Percentiles rank a stretch among this genome's conserved stretches.
phyloP scores from a whole-genome alignment of 1,140 invertebrate species.

The Drosophila arizonae region DNA sequence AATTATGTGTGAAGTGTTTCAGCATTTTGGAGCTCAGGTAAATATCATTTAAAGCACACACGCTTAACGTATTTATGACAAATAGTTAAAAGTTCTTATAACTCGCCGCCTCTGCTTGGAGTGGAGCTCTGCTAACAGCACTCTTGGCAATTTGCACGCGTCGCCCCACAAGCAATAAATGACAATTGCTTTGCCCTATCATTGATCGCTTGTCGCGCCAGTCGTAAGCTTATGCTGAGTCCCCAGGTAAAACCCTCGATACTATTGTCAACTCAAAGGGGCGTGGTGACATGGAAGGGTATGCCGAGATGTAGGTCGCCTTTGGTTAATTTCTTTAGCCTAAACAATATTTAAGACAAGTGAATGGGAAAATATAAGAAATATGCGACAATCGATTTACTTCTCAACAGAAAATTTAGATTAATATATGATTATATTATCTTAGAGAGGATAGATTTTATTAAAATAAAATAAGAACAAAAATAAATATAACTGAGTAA shows the following conservation, averaged over 20 bases:
- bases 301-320: background rate
- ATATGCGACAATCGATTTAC: too few species aligned
- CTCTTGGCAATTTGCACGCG: conserved; percentile 1
- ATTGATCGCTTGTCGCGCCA: conserved; percentile 26
- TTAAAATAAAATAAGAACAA: background rate
- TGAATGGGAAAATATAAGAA: background rate
- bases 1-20: conserved; percentile 48
- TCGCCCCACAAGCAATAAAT: conserved; percentile 9
- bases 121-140: background rate
- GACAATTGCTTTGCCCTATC: conserved; percentile 17
- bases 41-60: conserved; percentile 51
- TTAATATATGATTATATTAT: too few species aligned
- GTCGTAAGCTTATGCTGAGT: background rate
- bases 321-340: too few species aligned
- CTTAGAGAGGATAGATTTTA: too few species aligned
- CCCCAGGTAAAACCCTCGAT: background rate
- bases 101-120: conserved; percentile 6
- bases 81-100: conserved; percentile 36
- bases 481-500: too few species aligned
- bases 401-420: too few species aligned
- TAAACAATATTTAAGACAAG: too few species aligned
- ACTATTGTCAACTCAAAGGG: background rate
- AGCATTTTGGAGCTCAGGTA: conserved; percentile 37
- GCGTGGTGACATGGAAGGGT: background rate
- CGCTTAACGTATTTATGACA: conserved; percentile 18